Conservation (phyloP, 2,113 vertebrate genomes). For the Passer domesticus region DNA sequence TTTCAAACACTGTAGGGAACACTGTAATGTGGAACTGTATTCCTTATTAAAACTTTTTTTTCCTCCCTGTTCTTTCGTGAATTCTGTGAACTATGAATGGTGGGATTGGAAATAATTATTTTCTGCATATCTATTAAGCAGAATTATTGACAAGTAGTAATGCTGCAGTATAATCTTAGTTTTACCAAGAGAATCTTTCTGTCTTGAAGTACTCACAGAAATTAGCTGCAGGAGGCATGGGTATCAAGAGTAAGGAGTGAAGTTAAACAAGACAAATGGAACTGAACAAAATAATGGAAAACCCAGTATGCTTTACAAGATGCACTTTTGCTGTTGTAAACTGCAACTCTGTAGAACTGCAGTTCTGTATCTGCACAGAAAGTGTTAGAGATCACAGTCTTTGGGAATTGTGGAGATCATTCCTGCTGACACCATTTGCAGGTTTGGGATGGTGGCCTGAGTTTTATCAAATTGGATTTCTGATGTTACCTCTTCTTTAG, state of each 20-base stretch:
- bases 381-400: rapidly evolving
- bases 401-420: background rate
- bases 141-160: background rate
- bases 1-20: background rate
- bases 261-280: background rate
- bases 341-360: background rate
- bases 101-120: background rate
- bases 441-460: background rate
- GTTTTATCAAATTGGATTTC: background rate
- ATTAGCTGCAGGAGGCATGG: background rate
- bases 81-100: background rate
- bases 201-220: background rate
- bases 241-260: background rate
- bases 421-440: background rate
- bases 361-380: background rate
- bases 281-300: background rate
- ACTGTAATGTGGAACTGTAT: background rate
- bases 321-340: background rate
- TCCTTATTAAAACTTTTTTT: background rate
- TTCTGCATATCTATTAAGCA: background rate
- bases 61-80: background rate
- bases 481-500: background rate
- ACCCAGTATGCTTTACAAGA: background rate
- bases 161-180: background rate
- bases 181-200: background rate